Evolutionary conservation across 1,140 invertebrate genomes (phyloP).

Genomic region (Panagrolaimus sp.): DNA sequence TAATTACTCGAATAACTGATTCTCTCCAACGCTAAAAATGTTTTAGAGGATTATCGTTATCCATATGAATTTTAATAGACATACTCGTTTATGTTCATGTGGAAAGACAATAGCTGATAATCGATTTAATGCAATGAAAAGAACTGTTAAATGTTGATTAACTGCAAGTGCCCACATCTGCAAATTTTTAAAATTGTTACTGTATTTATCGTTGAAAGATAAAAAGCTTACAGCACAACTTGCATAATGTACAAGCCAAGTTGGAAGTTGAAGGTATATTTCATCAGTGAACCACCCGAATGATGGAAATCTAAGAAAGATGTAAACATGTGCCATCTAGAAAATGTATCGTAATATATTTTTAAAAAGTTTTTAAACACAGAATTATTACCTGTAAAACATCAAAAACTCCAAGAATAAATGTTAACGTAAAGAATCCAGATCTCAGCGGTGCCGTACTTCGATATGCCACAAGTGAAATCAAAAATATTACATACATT

Average conservation of each 20-base stretch:
- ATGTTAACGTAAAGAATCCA: conserved; percentile 9
- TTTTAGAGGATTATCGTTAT: background rate
- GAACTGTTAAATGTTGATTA: background rate
- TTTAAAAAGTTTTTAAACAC: too few relatives aligned
- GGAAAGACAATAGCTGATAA: background rate
- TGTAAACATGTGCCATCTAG: conserved; percentile 2
- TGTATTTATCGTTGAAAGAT: too few relatives aligned
- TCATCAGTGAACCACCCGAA: conserved; percentile 5
- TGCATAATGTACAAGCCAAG: background rate
- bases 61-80: too few relatives aligned
- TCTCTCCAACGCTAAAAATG: conserved; percentile 8
- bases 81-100: conserved; percentile 7
- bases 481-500: conserved; percentile 1
- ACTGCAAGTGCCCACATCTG: conserved; percentile 7
- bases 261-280: background rate
- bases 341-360: background rate
- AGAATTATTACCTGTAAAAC: background rate
- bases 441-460: background rate
- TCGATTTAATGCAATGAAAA: conserved; percentile 5
- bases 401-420: conserved; percentile 14
- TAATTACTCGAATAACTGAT: background rate
- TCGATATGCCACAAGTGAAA: conserved; percentile 1
- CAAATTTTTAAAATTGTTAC: too few relatives aligned
- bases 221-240: too few relatives aligned
- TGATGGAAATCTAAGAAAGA: conserved; percentile 6